A percentile compares a stretch with the other conserved stretches of the same genome.
phyloP scores from a whole-genome alignment of 2,797 vertebrate species.

The Sciaenops ocellatus region DNA sequence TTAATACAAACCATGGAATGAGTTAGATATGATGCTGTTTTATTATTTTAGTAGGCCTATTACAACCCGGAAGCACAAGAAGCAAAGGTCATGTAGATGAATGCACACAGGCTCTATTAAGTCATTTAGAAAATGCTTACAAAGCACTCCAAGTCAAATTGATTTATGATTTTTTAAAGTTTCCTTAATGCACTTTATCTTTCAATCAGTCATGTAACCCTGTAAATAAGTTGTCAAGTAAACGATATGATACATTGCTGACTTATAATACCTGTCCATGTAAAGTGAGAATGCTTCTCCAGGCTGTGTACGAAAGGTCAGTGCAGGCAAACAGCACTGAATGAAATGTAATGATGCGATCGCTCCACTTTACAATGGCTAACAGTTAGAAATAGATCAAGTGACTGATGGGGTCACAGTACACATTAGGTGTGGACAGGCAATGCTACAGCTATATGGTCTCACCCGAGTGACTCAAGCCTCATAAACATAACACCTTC shows the following conservation, averaged over 20 bases:
- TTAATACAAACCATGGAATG: constrained; percentile 29
- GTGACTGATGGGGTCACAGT: constrained; percentile 66
- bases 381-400: constrained; percentile 46
- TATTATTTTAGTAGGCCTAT: constrained; percentile 31
- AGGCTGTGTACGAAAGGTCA: constrained; percentile 56
- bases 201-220: constrained; percentile 27
- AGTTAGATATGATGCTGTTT: constrained; percentile 51
- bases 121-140: constrained; percentile 26
- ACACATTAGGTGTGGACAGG: constrained; percentile 59
- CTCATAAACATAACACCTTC: constrained; percentile 46
- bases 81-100: constrained; percentile 58
- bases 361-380: constrained; percentile 37
- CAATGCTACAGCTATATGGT: constrained; percentile 18
- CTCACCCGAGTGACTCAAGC: constrained; percentile 56
- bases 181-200: constrained; percentile 13
- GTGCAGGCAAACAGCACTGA: constrained; percentile 24
- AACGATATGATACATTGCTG: constrained; percentile 13
- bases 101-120: constrained; percentile 38
- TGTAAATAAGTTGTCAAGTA: constrained; percentile 44
- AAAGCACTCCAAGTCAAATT: not conserved
- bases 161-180: constrained; percentile 18
- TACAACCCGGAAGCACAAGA: constrained; percentile 21
- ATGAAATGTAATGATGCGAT: constrained; percentile 42
- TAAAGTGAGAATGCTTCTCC: constrained; percentile 46
- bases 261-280: constrained; percentile 16